phyloP scores from a whole-genome alignment of 1,140 invertebrate genomes.

The Leptoteleia sp. region DNA sequence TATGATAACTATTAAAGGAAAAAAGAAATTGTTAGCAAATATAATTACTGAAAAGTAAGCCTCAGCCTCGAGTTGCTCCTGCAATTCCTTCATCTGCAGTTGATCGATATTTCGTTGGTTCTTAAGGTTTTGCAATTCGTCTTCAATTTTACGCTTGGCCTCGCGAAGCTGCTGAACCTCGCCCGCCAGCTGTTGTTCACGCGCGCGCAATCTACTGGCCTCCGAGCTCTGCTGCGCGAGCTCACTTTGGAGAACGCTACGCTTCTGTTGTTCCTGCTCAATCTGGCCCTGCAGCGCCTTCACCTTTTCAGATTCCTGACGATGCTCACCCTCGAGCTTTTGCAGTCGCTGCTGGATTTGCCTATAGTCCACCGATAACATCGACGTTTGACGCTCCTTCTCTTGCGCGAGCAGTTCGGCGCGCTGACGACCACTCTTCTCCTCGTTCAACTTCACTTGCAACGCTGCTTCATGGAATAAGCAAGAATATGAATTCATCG shows the following conservation, averaged over 20 bases:
- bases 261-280: conserved; percentile 93
- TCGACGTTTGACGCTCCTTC: conserved; percentile 95
- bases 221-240: conserved; percentile 87
- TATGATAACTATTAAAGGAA: too few relatives aligned
- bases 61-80: conserved; percentile 96
- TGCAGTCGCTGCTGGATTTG: conserved; percentile 94
- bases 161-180: conserved; percentile 88
- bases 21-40: too few relatives aligned
- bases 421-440: conserved; percentile 90
- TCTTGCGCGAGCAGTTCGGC: conserved; percentile 92
- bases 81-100: conserved; percentile 94
- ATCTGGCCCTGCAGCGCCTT: conserved; percentile 90
- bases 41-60: conserved; percentile 92
- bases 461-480: conserved; percentile 84
- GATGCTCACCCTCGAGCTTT: conserved; percentile 93
- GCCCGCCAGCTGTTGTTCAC: conserved; percentile 88
- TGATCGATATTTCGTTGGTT: conserved; percentile 86
- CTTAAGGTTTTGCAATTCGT: conserved; percentile 91
- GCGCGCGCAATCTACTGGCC: conserved; percentile 86
- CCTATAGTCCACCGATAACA: conserved; percentile 95
- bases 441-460: conserved; percentile 94
- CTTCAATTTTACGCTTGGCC: conserved; percentile 87
- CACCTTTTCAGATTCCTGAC: conserved; percentile 93
- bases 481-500: too few relatives aligned
- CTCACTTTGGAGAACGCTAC: conserved; percentile 87